Evolutionary conservation across 2,888 invertebrate genomes (phyloP).

Genomic region (Spisula subtruncata): DNA sequence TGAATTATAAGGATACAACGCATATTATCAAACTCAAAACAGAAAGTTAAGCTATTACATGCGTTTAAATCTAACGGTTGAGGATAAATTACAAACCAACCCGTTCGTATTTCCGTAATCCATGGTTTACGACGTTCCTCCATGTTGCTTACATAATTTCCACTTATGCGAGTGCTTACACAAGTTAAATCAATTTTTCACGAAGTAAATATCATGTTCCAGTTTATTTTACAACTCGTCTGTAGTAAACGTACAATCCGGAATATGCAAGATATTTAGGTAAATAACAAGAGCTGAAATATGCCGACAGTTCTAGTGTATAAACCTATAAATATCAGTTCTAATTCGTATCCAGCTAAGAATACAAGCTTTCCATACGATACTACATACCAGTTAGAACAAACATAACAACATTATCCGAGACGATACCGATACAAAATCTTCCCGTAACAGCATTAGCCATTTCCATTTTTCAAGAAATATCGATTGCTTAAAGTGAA

Average conservation of each 20-base stretch:
- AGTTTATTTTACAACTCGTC: not conserved
- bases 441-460: conserved; percentile 16
- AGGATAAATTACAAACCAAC: conserved; percentile 16
- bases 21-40: not conserved
- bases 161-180: not conserved
- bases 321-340: conserved; percentile 51
- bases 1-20: not conserved
- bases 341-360: conserved; percentile 31
- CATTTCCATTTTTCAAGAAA: conserved; percentile 13
- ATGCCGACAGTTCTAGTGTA: conserved; percentile 32
- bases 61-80: not conserved
- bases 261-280: conserved; percentile 18
- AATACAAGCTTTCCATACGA: not conserved
- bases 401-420: not conserved
- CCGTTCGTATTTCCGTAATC: conserved; percentile 4
- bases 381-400: not conserved
- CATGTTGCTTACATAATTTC: not conserved
- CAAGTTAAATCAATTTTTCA: not conserved
- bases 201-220: conserved; percentile 1
- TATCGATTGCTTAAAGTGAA: conserved; percentile 16
- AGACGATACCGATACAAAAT: conserved; percentile 41
- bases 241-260: conserved; percentile 15
- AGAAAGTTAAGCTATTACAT: not conserved
- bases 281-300: not conserved
- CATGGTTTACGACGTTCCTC: not conserved